These are phyloP conservation scores for Gandaritis pyraliata DNA, from an alignment of 2,888 invertebrate genomes.

Conservation along the genomic window DNA sequence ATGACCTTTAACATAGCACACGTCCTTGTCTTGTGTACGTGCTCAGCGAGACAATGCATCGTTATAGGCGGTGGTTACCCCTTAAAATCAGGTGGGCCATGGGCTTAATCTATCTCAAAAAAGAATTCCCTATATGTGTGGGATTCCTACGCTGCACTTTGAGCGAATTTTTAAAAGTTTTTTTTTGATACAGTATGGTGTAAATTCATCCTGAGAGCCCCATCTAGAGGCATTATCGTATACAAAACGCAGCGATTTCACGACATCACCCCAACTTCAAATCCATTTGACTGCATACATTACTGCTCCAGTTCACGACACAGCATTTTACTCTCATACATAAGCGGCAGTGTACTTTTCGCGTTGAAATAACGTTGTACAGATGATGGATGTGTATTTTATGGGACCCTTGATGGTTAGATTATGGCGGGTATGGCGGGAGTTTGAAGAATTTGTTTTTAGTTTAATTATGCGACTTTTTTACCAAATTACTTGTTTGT, in stretches of 20 bases:
- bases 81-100: too few species aligned
- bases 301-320: slow-evolving; percentile 37
- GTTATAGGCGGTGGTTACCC: too few species aligned
- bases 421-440: slow-evolving; percentile 12
- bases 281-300: slow-evolving; percentile 43
- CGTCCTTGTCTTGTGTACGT: too few species aligned
- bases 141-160: too few species aligned
- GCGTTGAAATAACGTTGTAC: slow-evolving; percentile 7
- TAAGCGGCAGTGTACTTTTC: slow-evolving; percentile 30
- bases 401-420: slow-evolving; percentile 24
- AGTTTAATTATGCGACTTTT: neutral
- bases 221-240: slow-evolving; percentile 58
- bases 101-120: too few species aligned
- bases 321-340: slow-evolving; percentile 37
- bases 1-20: too few species aligned
- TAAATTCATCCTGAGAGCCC: slow-evolving; percentile 27
- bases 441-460: slow-evolving; percentile 20
- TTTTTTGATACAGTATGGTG: slow-evolving; percentile 23
- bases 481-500: neutral
- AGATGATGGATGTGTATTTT: slow-evolving; percentile 28
- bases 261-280: slow-evolving; percentile 48
- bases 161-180: too few species aligned
- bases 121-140: too few species aligned
- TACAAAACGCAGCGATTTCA: slow-evolving; percentile 66
- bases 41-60: too few species aligned